A percentile compares a stretch with the other conserved stretches of the same genome.
phyloP scores from a whole-genome alignment of 2,113 vertebrate species.

The Eretmochelys imbricata region DNA sequence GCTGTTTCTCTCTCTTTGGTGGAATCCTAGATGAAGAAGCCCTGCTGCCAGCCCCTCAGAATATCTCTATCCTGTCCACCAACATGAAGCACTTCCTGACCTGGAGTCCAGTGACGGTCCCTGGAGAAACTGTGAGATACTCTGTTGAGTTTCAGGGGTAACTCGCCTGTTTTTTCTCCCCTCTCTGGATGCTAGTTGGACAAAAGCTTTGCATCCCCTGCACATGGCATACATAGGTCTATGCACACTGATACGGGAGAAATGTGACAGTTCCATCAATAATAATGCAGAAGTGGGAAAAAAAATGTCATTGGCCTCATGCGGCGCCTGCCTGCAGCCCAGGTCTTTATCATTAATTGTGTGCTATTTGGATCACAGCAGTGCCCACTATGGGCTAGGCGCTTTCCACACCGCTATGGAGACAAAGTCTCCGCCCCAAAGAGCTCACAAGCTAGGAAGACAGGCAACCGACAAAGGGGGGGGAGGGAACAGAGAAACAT shows the following conservation, averaged over 20 bases:
- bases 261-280: neutral
- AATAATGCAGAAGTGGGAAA: neutral
- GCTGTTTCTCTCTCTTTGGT: neutral
- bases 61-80: slow-evolving; percentile 77
- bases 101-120: slow-evolving; percentile 74
- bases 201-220: neutral
- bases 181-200: neutral
- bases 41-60: slow-evolving; percentile 73
- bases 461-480: neutral
- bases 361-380: neutral
- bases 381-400: neutral
- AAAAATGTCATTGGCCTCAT: neutral
- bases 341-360: neutral
- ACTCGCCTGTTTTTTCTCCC: neutral
- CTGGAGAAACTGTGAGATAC: slow-evolving; percentile 71
- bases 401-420: neutral
- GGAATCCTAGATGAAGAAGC: slow-evolving; percentile 48
- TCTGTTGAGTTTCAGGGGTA: slow-evolving; percentile 83
- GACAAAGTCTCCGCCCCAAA: neutral
- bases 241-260: neutral
- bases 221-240: neutral
- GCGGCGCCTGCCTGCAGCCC: neutral
- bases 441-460: neutral
- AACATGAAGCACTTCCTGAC: slow-evolving; percentile 82
- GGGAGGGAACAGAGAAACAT: neutral